Conservation (phyloP, 2,888 invertebrate species). For the Sinodicranocentrus sp. region DNA sequence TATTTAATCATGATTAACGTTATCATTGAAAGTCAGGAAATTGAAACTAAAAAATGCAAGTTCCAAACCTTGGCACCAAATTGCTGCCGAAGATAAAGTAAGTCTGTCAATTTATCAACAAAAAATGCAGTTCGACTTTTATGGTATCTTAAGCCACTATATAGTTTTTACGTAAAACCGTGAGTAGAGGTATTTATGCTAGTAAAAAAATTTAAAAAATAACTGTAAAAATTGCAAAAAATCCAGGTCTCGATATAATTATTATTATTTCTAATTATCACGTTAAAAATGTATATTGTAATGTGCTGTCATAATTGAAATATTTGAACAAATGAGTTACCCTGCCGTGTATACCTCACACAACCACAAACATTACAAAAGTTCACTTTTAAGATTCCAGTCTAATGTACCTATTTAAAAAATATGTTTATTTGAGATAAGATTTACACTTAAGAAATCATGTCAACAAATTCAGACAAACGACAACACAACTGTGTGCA, state of each 20-base stretch:
- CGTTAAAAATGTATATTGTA: conserved; percentile 2
- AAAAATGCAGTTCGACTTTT: not conserved
- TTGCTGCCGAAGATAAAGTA: too few species aligned
- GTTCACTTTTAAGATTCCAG: conserved; percentile 41
- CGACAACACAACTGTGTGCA: too few species aligned
- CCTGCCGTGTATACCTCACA: conserved; percentile 47
- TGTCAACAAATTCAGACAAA: too few species aligned
- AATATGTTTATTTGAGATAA: too few species aligned
- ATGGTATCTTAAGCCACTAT: not conserved
- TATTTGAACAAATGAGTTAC: conserved; percentile 43
- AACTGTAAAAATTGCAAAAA: not conserved
- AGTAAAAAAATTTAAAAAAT: not conserved
- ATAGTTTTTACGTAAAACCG: not conserved
- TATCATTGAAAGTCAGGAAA: not conserved
- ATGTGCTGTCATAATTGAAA: not conserved
- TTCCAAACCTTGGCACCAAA: too few species aligned
- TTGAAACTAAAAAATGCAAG: not conserved
- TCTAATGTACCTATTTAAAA: conserved; percentile 54
- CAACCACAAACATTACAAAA: conserved; percentile 15
- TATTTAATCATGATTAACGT: not conserved
- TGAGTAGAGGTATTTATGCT: not conserved
- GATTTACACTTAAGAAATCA: too few species aligned
- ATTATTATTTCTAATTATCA: not conserved
- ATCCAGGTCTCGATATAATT: not conserved
- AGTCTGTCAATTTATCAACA: too few species aligned